Conservation (phyloP, 2,888 invertebrate species). For the Sympetrum striolatum region DNA sequence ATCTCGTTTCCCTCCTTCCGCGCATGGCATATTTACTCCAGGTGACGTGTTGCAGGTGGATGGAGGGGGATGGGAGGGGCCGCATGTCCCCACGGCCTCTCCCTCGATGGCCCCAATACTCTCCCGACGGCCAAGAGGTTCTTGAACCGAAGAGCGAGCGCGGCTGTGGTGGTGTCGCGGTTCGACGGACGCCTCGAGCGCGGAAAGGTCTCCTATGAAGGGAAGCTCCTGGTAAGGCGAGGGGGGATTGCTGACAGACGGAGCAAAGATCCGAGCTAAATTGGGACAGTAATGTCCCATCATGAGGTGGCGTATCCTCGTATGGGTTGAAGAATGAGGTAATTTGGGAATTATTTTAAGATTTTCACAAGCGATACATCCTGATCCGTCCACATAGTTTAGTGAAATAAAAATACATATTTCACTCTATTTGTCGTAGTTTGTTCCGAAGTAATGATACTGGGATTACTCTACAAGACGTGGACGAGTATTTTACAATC, state of each 20-base stretch:
- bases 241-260: not conserved
- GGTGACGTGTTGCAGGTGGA: not conserved
- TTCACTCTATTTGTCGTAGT: too few species aligned
- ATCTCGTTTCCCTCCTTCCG: not conserved
- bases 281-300: too few species aligned
- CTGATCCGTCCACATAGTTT: too few species aligned
- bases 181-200: constrained; percentile 3
- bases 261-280: too few species aligned
- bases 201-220: not conserved
- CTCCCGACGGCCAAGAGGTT: constrained; percentile 17
- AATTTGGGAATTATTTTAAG: too few species aligned
- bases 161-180: constrained; percentile 38
- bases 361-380: too few species aligned
- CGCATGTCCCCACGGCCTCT: not conserved
- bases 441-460: too few species aligned
- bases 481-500: too few species aligned
- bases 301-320: too few species aligned
- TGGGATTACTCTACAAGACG: too few species aligned
- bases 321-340: too few species aligned
- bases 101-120: constrained; percentile 34
- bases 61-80: not conserved
- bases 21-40: not conserved
- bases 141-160: constrained; percentile 20
- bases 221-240: not conserved
- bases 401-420: too few species aligned